A percentile compares a stretch with the other conserved stretches of the same genome.
Conservation (phyloP, 92 coral and sea anemone genomes). For the Porites divaricata region DNA sequence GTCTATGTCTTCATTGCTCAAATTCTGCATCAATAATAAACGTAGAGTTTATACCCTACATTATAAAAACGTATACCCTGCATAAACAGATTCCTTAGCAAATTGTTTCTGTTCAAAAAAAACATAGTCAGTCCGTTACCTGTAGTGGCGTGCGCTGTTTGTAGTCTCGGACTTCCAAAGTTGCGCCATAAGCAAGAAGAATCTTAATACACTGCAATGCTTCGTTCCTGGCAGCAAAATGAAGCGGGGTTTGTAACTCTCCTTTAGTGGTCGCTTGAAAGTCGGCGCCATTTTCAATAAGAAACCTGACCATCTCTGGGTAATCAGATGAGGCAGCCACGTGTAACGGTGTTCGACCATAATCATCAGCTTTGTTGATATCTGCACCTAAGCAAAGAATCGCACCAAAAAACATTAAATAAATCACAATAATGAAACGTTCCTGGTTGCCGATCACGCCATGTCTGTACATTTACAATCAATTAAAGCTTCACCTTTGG, state of each 20-base stretch:
- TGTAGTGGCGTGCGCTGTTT: constrained; percentile 80
- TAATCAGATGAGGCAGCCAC: constrained; percentile 83
- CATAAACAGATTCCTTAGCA: no score
- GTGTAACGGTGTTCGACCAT: constrained; percentile 77
- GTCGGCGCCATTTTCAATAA: constrained; percentile 72
- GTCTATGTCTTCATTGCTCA: no score
- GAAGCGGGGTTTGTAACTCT: constrained; percentile 70
- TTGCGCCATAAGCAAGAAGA: constrained; percentile 69
- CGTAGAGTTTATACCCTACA: no score
- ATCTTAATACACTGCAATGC: constrained; percentile 62
- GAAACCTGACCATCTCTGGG: constrained; percentile 70
- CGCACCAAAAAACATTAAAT: background rate
- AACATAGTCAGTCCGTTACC: constrained; percentile 15
- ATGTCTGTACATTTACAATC: background rate
- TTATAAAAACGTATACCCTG: no score
- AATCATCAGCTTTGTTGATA: constrained; percentile 51
- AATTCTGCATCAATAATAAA: no score
- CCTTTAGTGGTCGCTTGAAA: constrained; percentile 55
- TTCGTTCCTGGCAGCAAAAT: constrained; percentile 76
- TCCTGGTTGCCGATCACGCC: background rate
- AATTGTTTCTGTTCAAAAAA: no score
- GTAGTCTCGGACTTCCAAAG: constrained; percentile 68
- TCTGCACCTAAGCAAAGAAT: constrained; percentile 56
- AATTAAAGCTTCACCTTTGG: no score
- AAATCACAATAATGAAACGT: background rate